A percentile compares a stretch with the other conserved stretches of the same genome.
Evolutionary conservation across 2,888 invertebrate genomes (phyloP).

Genomic region (Cerastis leucographa): DNA sequence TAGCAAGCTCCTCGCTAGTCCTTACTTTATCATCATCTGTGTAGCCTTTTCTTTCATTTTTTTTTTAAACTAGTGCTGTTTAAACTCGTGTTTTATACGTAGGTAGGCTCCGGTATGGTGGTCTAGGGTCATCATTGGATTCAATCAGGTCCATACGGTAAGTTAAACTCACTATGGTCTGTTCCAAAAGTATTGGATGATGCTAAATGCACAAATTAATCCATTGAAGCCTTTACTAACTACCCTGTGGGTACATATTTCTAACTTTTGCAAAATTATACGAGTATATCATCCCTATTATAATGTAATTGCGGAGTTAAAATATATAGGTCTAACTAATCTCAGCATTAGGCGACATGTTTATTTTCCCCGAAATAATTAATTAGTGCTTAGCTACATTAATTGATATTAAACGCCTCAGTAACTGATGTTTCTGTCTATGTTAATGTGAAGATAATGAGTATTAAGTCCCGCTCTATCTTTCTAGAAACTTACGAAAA

Average conservation of each 20-base stretch:
- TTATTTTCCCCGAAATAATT: slow-evolving; percentile 18
- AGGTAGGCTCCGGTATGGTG: background rate
- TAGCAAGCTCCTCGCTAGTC: background rate
- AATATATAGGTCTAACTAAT: slow-evolving; percentile 1
- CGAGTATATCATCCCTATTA: background rate
- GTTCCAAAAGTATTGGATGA: background rate
- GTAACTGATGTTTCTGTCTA: slow-evolving; percentile 3
- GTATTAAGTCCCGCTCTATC: background rate
- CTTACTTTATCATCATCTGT: background rate
- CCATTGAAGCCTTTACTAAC: background rate
- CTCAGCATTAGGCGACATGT: background rate
- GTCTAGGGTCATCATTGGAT: background rate
- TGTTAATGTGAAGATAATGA: slow-evolving; percentile 16
- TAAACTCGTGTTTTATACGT: background rate
- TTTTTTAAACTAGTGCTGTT: too few species aligned
- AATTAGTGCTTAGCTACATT: slow-evolving; percentile 9
- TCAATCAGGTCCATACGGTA: background rate
- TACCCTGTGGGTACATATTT: background rate
- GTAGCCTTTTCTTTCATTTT: too few species aligned
- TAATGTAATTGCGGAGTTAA: background rate
- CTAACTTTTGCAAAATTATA: background rate
- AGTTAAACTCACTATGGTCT: background rate
- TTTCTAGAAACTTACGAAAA: background rate
- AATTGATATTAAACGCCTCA: slow-evolving; percentile 34
- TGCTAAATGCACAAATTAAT: background rate